Percentiles rank a stretch among this genome's conserved stretches.
phyloP scores from a whole-genome alignment of 2,888 invertebrate genomes.

The Lissocephala sabroskyi region DNA sequence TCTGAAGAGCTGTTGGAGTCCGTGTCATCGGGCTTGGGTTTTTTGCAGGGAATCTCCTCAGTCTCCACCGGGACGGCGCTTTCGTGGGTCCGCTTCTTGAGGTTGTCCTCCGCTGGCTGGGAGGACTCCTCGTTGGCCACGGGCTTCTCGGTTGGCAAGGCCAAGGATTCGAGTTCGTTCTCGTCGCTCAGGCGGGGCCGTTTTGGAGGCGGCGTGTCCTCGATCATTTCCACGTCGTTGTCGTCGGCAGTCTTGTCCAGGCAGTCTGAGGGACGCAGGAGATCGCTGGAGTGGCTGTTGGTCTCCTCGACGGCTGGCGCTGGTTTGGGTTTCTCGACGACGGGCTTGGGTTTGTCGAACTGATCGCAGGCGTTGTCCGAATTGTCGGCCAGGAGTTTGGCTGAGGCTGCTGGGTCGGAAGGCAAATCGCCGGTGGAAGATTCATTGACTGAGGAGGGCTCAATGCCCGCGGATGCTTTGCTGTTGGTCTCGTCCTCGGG shows the following conservation, averaged over 20 bases:
- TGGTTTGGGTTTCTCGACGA: conserved; percentile 22
- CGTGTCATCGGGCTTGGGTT: conserved; percentile 39
- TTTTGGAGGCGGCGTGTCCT: neutral
- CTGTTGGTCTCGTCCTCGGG: conserved; percentile 2
- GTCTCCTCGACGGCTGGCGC: conserved; percentile 35
- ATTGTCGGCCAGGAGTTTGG: conserved; percentile 42
- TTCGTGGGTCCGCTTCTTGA: conserved; percentile 23
- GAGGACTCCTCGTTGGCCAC: neutral
- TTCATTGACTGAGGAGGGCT: neutral
- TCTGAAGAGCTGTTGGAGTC: conserved; percentile 48
- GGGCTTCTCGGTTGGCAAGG: too few relatives aligned
- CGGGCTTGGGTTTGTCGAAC: conserved; percentile 42
- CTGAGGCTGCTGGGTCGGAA: conserved; percentile 6
- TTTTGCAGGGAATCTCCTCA: conserved; percentile 29
- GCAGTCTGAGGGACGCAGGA: conserved; percentile 34
- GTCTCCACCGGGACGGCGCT: conserved; percentile 15
- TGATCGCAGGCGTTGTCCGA: conserved; percentile 70
- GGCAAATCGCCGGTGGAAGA: neutral
- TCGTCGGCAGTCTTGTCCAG: conserved; percentile 11
- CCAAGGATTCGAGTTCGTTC: too few relatives aligned
- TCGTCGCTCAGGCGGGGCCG: neutral
- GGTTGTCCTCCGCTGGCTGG: conserved; percentile 1
- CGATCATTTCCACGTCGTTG: conserved; percentile 9
- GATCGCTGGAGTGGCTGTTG: conserved; percentile 64
- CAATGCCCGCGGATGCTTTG: neutral